A percentile compares a stretch with the other conserved stretches of the same genome.
Conservation (phyloP, 2,888 invertebrate species). For the Plebejus melissa region DNA sequence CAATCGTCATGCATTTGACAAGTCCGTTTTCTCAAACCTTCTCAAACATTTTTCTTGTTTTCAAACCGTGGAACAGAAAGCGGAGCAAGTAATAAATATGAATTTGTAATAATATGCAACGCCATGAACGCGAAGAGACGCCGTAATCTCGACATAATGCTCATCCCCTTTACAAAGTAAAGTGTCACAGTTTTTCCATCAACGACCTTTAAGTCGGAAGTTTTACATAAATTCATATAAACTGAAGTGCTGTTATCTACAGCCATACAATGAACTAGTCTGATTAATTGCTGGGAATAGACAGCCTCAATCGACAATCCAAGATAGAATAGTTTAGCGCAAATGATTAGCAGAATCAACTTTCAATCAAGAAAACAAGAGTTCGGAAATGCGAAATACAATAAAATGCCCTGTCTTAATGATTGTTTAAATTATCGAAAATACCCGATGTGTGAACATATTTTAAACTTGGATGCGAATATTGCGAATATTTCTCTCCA, state of each 20-base stretch:
- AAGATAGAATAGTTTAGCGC: too few species aligned
- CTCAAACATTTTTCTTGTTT: neutral
- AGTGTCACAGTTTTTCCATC: constrained; percentile 12
- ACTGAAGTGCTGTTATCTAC: neutral
- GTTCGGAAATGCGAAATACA: neutral
- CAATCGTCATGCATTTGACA: neutral
- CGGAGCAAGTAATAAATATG: constrained; percentile 16
- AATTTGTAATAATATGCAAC: constrained; percentile 18
- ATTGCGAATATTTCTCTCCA: neutral
- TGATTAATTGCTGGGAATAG: too few species aligned
- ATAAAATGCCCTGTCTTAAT: neutral
- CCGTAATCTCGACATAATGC: constrained; percentile 3
- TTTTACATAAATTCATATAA: neutral
- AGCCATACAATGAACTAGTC: too few species aligned
- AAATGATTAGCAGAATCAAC: too few species aligned
- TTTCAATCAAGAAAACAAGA: too few species aligned
- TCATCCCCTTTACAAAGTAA: neutral
- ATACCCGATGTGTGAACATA: neutral
- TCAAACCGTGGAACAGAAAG: neutral
- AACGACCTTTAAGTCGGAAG: neutral
- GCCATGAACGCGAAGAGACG: constrained; percentile 6
- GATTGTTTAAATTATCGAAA: neutral
- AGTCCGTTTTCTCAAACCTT: neutral
- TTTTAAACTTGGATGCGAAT: neutral
- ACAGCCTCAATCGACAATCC: too few species aligned